These are phyloP conservation scores for Thalassophryne amazonica DNA, from an alignment of 2,797 vertebrate genomes.

Conservation along the genomic window DNA sequence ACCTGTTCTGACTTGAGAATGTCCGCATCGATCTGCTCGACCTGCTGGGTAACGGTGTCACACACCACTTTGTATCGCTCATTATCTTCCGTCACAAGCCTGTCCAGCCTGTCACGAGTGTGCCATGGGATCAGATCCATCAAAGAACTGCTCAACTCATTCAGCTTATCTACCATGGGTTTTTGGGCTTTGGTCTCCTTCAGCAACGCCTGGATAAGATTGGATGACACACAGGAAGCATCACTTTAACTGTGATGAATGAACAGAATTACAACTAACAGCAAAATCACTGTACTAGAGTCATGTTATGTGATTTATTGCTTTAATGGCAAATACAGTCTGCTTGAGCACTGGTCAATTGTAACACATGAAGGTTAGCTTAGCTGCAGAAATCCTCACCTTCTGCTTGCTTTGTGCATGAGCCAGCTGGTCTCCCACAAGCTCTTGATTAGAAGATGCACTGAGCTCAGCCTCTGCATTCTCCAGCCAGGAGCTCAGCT, in stretches of 20 bases:
- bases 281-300: neutral
- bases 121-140: constrained; percentile 96
- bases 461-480: constrained; percentile 82
- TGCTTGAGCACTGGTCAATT: too few relatives aligned
- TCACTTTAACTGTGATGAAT: neutral
- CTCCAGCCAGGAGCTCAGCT: constrained; percentile 87
- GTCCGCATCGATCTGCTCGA: constrained; percentile 89
- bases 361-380: too few relatives aligned
- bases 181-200: constrained; percentile 85
- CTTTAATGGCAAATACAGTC: neutral
- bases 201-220: constrained; percentile 80
- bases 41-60: constrained; percentile 83
- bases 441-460: constrained; percentile 77
- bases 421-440: constrained; percentile 79
- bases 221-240: neutral
- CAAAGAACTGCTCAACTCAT: constrained; percentile 88
- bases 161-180: constrained; percentile 85
- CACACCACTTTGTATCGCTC: constrained; percentile 85
- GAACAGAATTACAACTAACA: neutral
- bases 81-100: constrained; percentile 88
- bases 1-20: constrained; percentile 94
- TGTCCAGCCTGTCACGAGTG: constrained; percentile 90
- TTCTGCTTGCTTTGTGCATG: constrained; percentile 86
- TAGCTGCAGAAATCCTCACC: constrained; percentile 65
- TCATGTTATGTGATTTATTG: neutral